Conservation (phyloP, 2,797 vertebrate species). For the Triplophysa bombifrons region DNA sequence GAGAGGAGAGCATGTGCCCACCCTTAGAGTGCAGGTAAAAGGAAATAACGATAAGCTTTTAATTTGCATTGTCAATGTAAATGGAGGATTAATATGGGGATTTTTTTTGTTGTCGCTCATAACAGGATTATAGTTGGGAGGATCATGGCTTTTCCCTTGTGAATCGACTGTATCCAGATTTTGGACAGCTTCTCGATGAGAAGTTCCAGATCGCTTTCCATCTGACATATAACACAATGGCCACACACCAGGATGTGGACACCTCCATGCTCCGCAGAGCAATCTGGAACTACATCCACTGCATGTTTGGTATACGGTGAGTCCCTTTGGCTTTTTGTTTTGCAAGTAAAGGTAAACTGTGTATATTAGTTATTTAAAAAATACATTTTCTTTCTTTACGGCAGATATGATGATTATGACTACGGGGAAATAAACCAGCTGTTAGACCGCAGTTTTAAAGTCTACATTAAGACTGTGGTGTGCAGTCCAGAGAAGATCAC, state of each 20-base stretch:
- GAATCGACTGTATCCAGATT: conserved; percentile 96
- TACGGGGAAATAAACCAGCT: conserved; percentile 99
- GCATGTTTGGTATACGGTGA: conserved; percentile 99
- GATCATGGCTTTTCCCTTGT: conserved; percentile 97
- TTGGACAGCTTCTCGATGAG: conserved; percentile 96
- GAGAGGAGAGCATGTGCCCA: conserved; percentile 93
- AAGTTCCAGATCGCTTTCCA: conserved; percentile 98
- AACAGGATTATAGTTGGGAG: conserved; percentile 98
- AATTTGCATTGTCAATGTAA: background rate
- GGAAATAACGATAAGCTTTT: background rate
- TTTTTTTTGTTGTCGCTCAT: background rate
- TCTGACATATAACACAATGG: conserved; percentile 98
- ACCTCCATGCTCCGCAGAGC: conserved; percentile 96
- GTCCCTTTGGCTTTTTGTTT: conserved; percentile 54
- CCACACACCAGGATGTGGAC: conserved; percentile 95
- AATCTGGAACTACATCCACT: conserved; percentile 99
- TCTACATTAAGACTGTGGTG: conserved; percentile 99
- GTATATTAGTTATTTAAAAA: no score
- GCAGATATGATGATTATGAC: conserved; percentile 97
- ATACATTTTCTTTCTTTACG: background rate
- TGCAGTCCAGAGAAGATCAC: conserved; percentile 98
- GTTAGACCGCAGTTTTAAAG: conserved; percentile 97
- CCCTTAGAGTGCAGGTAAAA: conserved; percentile 92
- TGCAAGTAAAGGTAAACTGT: conserved; percentile 31
- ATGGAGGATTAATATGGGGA: background rate